Evolutionary conservation across 2,797 vertebrate species (phyloP).

Genomic region (Diglossa cyanea): DNA sequence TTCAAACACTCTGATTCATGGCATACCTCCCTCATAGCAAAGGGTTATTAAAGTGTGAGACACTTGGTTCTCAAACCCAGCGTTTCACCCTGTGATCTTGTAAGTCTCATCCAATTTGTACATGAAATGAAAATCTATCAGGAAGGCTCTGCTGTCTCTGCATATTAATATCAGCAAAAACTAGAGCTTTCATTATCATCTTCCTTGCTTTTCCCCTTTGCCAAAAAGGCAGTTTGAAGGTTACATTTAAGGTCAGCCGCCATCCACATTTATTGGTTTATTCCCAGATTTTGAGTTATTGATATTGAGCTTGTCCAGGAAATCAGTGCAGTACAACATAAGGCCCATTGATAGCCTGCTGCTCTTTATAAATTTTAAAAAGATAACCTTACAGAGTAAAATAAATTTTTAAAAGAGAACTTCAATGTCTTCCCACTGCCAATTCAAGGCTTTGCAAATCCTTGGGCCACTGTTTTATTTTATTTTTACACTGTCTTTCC

Average conservation of each 20-base stretch:
- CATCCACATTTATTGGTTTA: slow-evolving; percentile 25
- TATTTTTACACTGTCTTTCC: neutral
- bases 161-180: slow-evolving; percentile 46
- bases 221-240: slow-evolving; percentile 28
- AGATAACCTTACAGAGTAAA: slow-evolving; percentile 1
- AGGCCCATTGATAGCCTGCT: slow-evolving; percentile 44
- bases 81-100: slow-evolving; percentile 8
- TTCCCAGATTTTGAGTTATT: slow-evolving; percentile 38
- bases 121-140: slow-evolving; percentile 25
- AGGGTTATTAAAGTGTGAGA: neutral
- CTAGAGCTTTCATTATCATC: slow-evolving; percentile 21
- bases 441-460: neutral
- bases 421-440: neutral
- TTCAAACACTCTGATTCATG: neutral
- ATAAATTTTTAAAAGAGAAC: neutral
- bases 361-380: slow-evolving; percentile 61
- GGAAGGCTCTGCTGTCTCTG: slow-evolving; percentile 25
- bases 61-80: neutral
- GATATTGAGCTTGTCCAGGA: slow-evolving; percentile 57
- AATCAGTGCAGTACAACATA: neutral
- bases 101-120: slow-evolving; percentile 37
- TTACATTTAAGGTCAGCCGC: slow-evolving; percentile 15
- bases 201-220: slow-evolving; percentile 8
- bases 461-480: neutral
- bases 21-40: neutral